Percentiles rank a stretch among this genome's conserved stretches.
Evolutionary conservation across 1,140 invertebrate species (phyloP).

Genomic region (Lanistes nyassanus): DNA sequence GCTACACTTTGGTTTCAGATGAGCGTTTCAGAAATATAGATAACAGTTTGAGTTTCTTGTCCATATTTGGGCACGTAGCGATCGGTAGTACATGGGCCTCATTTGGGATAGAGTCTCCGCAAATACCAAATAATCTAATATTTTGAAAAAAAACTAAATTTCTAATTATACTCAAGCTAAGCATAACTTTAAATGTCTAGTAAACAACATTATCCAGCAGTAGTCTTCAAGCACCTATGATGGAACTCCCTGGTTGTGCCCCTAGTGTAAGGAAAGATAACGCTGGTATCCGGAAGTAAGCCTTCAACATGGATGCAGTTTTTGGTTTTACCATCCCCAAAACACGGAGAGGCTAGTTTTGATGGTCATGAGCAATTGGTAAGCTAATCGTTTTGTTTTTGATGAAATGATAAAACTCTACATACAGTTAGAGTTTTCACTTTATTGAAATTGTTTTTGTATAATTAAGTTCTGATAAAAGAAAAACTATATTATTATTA

Average conservation of each 20-base stretch:
- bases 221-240: neutral
- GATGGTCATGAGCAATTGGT: neutral
- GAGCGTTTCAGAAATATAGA: too few relatives aligned
- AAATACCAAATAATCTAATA: neutral
- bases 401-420: neutral
- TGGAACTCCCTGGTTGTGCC: too few relatives aligned
- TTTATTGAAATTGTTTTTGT: neutral
- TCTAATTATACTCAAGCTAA: neutral
- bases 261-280: slow-evolving; percentile 7
- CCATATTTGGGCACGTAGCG: too few relatives aligned
- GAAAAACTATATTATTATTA: neutral
- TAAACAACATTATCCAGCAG: neutral
- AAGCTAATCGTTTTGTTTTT: neutral
- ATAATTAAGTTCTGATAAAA: neutral
- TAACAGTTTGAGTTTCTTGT: too few relatives aligned
- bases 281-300: slow-evolving; percentile 14
- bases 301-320: slow-evolving; percentile 2
- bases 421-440: neutral
- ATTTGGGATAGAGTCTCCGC: too few relatives aligned
- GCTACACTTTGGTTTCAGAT: too few relatives aligned
- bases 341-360: neutral
- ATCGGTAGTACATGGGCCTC: too few relatives aligned
- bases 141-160: neutral
- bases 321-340: neutral
- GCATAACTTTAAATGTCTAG: neutral